phyloP scores from a whole-genome alignment of 2,113 vertebrate genomes.

The Zosterops borbonicus region DNA sequence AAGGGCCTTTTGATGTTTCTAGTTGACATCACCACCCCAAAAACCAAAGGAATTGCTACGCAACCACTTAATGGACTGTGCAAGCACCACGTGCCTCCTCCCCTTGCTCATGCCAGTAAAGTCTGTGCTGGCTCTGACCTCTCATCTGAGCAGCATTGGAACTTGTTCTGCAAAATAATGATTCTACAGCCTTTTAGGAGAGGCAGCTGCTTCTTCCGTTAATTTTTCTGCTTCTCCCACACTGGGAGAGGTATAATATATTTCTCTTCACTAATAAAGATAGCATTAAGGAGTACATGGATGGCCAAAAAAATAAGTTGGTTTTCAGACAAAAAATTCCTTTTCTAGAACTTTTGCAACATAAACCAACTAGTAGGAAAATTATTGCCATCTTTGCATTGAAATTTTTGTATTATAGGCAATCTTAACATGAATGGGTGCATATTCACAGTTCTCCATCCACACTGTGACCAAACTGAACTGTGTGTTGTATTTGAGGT shows the following conservation, averaged over 20 bases:
- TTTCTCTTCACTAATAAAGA: not conserved
- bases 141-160: not conserved
- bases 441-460: not conserved
- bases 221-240: not conserved
- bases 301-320: not conserved
- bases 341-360: not conserved
- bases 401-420: not conserved
- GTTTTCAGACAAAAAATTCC: rapidly evolving
- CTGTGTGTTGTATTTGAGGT: not conserved
- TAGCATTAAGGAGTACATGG: not conserved
- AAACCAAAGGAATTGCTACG: not conserved
- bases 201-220: not conserved
- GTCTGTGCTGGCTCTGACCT: not conserved
- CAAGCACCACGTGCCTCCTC: not conserved
- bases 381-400: not conserved
- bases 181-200: not conserved
- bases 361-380: not conserved
- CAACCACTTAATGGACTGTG: not conserved
- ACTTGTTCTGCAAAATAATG: not conserved
- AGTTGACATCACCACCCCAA: not conserved
- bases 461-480: not conserved
- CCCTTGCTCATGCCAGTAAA: not conserved
- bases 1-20: not conserved
- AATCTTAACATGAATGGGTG: not conserved
- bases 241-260: not conserved